A percentile compares a stretch with the other conserved stretches of the same genome.
Evolutionary conservation across 2,797 vertebrate species (phyloP).

Genomic region (Austrolebias charrua): DNA sequence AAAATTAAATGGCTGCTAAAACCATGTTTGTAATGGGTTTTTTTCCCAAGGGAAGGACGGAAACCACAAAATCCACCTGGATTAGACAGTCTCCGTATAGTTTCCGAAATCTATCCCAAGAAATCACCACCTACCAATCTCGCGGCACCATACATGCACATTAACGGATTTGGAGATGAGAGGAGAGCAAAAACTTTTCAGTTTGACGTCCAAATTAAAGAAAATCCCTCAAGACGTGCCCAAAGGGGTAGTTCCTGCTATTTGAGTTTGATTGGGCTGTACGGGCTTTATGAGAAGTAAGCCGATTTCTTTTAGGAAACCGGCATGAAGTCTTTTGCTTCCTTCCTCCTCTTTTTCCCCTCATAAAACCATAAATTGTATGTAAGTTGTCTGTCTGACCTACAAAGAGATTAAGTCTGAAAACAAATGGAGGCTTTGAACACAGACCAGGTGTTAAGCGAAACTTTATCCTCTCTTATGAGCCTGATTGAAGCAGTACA

Average conservation of each 20-base stretch:
- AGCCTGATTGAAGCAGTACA: constrained; percentile 25
- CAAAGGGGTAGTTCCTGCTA: constrained; percentile 65
- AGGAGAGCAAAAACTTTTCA: constrained; percentile 67
- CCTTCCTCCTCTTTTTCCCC: constrained; percentile 43
- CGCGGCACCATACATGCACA: constrained; percentile 54
- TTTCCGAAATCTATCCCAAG: constrained; percentile 34
- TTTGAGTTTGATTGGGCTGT: constrained; percentile 77
- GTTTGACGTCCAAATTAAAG: constrained; percentile 74
- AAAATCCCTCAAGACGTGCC: constrained; percentile 70
- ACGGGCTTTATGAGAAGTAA: constrained; percentile 72
- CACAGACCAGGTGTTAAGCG: constrained; percentile 68
- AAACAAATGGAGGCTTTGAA: constrained; percentile 30
- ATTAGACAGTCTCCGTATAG: constrained; percentile 50
- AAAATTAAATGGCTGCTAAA: constrained; percentile 46
- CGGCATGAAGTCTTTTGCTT: constrained; percentile 33
- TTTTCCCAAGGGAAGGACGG: constrained; percentile 37
- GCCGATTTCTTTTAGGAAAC: constrained; percentile 74
- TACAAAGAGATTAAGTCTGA: constrained; percentile 15
- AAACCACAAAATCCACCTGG: constrained; percentile 53
- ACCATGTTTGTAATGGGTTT: constrained; percentile 43
- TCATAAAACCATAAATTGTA: constrained; percentile 58
- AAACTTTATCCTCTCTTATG: constrained; percentile 41
- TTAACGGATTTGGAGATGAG: constrained; percentile 67
- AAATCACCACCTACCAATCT: constrained; percentile 51
- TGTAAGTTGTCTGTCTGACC: constrained; percentile 33